Conservation (phyloP, 30 jellyfish, hydroid and myxozoan species). For the Nemopilema nomurai region DNA sequence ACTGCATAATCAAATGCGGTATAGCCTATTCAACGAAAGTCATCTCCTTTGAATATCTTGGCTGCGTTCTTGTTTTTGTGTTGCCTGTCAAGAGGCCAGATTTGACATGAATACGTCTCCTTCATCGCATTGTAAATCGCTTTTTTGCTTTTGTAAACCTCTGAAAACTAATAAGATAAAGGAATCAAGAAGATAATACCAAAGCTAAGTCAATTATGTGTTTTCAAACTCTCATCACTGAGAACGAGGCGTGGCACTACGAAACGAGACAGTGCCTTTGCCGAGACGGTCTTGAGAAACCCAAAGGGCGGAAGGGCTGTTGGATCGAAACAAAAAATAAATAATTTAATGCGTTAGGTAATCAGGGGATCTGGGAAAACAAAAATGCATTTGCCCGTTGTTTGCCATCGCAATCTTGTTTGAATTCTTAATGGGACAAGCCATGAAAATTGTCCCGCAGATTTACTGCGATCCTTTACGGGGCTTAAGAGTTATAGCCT, state of each 20-base stretch:
- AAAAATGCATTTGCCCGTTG: constrained; percentile 9
- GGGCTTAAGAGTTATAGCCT: background rate
- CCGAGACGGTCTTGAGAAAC: background rate
- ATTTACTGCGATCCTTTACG: background rate
- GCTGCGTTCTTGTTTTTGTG: too few species aligned
- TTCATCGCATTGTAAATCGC: too few species aligned
- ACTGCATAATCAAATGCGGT: too few species aligned
- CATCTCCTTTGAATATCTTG: too few species aligned
- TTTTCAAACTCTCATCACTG: background rate
- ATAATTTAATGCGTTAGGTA: background rate
- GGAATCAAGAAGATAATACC: background rate
- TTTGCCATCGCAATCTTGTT: constrained; percentile 20
- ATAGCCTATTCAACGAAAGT: too few species aligned
- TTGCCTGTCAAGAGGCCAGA: too few species aligned
- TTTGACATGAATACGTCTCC: too few species aligned
- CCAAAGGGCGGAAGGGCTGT: background rate
- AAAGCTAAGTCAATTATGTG: background rate
- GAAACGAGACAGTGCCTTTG: background rate
- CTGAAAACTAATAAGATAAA: background rate
- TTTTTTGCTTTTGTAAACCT: too few species aligned
- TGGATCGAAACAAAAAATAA: constrained; percentile 4
- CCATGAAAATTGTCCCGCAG: constrained; percentile 22
- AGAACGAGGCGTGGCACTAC: background rate
- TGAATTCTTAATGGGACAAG: background rate
- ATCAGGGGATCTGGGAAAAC: background rate